These are phyloP conservation scores for Peromyscus maniculatus DNA, from an alignment of 2,113 vertebrate genomes.

Conservation along the genomic window DNA sequence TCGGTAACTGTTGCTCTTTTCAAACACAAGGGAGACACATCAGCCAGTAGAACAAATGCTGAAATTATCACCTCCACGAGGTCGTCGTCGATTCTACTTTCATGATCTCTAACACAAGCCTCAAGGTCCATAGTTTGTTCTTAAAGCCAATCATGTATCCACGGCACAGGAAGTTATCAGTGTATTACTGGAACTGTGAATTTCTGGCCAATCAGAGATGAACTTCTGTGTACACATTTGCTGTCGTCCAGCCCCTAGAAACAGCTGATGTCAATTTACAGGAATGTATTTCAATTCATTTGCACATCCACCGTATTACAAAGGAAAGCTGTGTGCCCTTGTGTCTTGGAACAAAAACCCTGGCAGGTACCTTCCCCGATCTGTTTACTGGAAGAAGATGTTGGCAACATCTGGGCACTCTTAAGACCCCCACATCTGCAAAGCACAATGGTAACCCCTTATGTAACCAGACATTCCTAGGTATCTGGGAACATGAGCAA, in stretches of 20 bases:
- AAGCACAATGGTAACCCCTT: slow-evolving; percentile 49
- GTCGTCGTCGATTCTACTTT: background rate
- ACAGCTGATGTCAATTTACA: slow-evolving; percentile 2
- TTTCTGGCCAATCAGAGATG: background rate
- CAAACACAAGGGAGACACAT: slow-evolving; percentile 30
- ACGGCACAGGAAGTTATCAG: slow-evolving; percentile 31
- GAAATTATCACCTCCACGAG: background rate
- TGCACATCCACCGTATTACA: background rate
- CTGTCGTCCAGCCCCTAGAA: slow-evolving; percentile 24
- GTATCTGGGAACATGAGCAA: slow-evolving; percentile 30
- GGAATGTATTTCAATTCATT: background rate
- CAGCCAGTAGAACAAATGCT: slow-evolving; percentile 1
- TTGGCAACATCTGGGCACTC: background rate
- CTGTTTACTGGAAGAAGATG: background rate
- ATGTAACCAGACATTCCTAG: slow-evolving; percentile 69
- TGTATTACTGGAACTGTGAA: background rate
- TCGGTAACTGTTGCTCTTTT: slow-evolving; percentile 18
- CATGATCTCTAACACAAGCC: slow-evolving; percentile 1
- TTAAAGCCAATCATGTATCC: background rate
- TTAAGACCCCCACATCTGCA: background rate
- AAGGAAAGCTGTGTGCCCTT: background rate
- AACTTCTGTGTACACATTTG: slow-evolving; percentile 63
- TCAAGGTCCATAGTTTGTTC: background rate
- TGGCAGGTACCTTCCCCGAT: background rate
- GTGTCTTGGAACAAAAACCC: background rate